Evolutionary conservation across 1,140 invertebrate genomes (phyloP).

Genomic region (Lepidurus couesii): DNA sequence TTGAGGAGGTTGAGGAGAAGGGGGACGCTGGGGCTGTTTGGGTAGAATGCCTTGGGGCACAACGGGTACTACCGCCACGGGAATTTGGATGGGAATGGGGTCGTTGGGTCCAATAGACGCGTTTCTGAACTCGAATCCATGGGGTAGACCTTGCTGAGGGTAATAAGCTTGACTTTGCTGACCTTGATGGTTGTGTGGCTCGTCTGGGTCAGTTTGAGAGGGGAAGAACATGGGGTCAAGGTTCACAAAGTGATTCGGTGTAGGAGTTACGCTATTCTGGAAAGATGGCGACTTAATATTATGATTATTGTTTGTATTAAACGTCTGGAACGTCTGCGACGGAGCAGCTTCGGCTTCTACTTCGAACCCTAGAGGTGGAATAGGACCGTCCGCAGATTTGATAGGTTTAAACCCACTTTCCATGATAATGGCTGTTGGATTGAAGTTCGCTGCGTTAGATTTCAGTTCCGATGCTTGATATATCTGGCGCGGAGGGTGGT

Average conservation of each 20-base stretch:
- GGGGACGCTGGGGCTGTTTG: not conserved
- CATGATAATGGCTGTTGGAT: conserved; percentile 30
- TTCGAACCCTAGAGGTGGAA: conserved; percentile 35
- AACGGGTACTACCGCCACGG: conserved; percentile 30
- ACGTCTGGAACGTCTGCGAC: not conserved
- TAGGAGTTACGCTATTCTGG: not conserved
- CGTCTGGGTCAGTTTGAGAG: conserved; percentile 23
- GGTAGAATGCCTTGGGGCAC: conserved; percentile 24
- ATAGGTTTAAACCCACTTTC: conserved; percentile 35
- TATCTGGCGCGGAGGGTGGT: not conserved
- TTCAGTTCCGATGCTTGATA: not conserved
- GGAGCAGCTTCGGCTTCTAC: conserved; percentile 27
- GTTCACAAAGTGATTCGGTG: conserved; percentile 25
- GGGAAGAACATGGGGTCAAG: conserved; percentile 31
- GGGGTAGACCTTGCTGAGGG: not conserved
- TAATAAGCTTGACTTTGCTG: too few species aligned
- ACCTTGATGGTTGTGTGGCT: not conserved
- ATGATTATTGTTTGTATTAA: not conserved
- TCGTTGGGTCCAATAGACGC: conserved; percentile 9
- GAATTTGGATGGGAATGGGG: conserved; percentile 26
- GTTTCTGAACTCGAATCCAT: not conserved
- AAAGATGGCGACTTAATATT: not conserved
- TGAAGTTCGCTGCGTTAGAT: conserved; percentile 25
- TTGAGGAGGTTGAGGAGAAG: not conserved
- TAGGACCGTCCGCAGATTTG: conserved; percentile 29